Percentiles rank a stretch among this genome's conserved stretches.
These are phyloP conservation scores for Myrmophylax atrothorax DNA, from an alignment of 2,113 vertebrate species.

Conservation along the genomic window DNA sequence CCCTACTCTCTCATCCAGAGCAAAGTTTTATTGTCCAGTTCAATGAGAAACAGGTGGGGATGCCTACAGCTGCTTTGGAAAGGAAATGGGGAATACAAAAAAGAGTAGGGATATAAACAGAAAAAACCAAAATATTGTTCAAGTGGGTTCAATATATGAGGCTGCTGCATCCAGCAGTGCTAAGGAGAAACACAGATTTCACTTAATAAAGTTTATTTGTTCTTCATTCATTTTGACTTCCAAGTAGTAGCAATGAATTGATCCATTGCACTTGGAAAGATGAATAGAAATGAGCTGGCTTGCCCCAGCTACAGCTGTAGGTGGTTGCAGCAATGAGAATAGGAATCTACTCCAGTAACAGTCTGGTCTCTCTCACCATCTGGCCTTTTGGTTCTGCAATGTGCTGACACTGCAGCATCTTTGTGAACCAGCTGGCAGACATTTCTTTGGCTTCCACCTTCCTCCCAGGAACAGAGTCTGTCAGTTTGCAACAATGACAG, in stretches of 20 bases:
- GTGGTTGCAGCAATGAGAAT: background rate
- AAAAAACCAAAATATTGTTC: background rate
- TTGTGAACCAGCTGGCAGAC: constrained; percentile 47
- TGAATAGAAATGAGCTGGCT: constrained; percentile 2
- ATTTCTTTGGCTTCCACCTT: constrained; percentile 13
- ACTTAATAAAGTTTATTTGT: background rate
- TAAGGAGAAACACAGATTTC: background rate
- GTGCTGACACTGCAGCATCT: constrained; percentile 27
- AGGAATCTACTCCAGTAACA: background rate
- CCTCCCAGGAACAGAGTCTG: background rate
- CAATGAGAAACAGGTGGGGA: background rate
- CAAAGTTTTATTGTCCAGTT: background rate
- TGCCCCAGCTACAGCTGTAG: background rate
- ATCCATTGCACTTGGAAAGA: background rate
- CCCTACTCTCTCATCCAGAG: background rate
- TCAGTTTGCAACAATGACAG: background rate
- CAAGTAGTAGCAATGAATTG: background rate
- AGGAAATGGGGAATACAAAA: background rate
- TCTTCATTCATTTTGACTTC: background rate
- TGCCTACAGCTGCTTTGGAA: constrained; percentile 15
- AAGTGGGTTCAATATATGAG: background rate
- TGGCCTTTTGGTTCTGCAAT: constrained; percentile 43
- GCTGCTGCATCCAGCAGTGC: background rate
- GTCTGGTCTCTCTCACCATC: constrained; percentile 34
- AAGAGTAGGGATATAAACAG: background rate